Base-by-base conservation (phyloP, 30 jellyfish, hydroid and myxozoan genomes). In the Clytia hemisphaerica region DNA sequence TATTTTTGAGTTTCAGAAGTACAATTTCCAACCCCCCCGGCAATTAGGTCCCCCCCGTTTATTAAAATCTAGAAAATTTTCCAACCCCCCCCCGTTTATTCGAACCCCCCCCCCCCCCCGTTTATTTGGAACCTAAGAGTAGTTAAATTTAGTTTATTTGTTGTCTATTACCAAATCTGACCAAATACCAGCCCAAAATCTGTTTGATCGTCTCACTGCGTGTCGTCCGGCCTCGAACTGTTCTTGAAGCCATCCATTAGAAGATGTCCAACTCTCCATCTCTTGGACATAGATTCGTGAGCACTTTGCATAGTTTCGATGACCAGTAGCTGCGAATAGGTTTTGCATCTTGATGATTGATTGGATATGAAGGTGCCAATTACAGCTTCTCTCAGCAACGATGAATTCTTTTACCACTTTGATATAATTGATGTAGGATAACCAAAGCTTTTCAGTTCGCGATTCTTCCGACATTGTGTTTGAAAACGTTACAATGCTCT, bases 101-200 rank as follows among this genome's bases (percentile, higher is more conserved):
- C n/a, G n/a, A n/a, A n/a, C n/a, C n/a, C n/a, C n/a, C n/a, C n/a
- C n/a, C n/a, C n/a, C n/a, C n/a, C n/a, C n/a, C n/a, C n/a, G n/a
- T n/a, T n/a, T n/a, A n/a, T n/a, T n/a, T n/a, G n/a, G n/a, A n/a
- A n/a, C n/a, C n/a, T n/a, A n/a, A n/a, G n/a, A n/a, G n/a, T n/a
- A n/a, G n/a, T n/a, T n/a, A n/a, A n/a, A n/a, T n/a, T n/a, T n/a
- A n/a, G n/a, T n/a, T n/a, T n/a, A n/a, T n/a, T n/a, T n/a, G n/a
- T n/a, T n/a, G n/a, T 78, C 92, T 26, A 78, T 78, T 4, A 46
- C 82, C 15, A 78, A 70, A 30, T 77, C 80, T 12, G 92, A 6
- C 82, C 84, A 77, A 44, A 77, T 25, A 4, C 92, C 92, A 67
- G 69, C 57, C 92, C 92, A 67, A 37, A 47, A 10, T 6, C 70